Base-by-base conservation (phyloP, 1,140 invertebrate genomes). In the Ceratitis capitata region DNA sequence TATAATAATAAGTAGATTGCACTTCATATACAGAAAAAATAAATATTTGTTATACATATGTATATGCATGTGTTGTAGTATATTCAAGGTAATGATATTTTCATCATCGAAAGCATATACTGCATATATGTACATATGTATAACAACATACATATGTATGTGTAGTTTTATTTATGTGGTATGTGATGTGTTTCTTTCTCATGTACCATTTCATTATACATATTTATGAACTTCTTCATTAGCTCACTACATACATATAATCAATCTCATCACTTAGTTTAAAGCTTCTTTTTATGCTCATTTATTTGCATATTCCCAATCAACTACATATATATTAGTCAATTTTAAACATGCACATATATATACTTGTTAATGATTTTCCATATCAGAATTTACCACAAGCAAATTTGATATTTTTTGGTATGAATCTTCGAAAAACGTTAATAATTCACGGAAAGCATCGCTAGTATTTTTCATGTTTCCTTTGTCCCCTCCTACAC, bases 1-100 rank as follows among this genome's bases (percentile, higher is more conserved):
- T 69, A 69, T 32, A 69, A 69, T 69, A n/a, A n/a, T n/a, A n/a
- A n/a, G n/a, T n/a, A 69, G 61, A 69, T 35, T 69, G 61, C 61
- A 69, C 29, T 35, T 69, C 61, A 69, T 29, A 69, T 69, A 69
- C 61, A 69, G 35, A 69, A 69, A 35, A 69, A 29, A 61, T 23
- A n/a, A 58, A 69, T 69, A 35, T 19, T 69, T 69, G 61, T 39
- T 69, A 16, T 32, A 19, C 2, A 61, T 61, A 61, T 26, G 16
- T 61, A 10, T 61, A 14, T 14, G 14, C 47, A n/a, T n/a, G n/a
- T n/a, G n/a, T n/a, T n/a, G 5, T 47, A 12, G 45, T 47, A 47
- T 47, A 47, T 12, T 1, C 9, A 56, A 56, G 51, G 3, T 56
- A n/a, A n/a, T n/a, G n/a, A n/a, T n/a, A n/a, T n/a, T n/a, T n/a